Percentiles rank a stretch among this genome's conserved stretches.
Evolutionary conservation across 2,888 invertebrate genomes (phyloP).

Genomic region (Carabus problematicus): DNA sequence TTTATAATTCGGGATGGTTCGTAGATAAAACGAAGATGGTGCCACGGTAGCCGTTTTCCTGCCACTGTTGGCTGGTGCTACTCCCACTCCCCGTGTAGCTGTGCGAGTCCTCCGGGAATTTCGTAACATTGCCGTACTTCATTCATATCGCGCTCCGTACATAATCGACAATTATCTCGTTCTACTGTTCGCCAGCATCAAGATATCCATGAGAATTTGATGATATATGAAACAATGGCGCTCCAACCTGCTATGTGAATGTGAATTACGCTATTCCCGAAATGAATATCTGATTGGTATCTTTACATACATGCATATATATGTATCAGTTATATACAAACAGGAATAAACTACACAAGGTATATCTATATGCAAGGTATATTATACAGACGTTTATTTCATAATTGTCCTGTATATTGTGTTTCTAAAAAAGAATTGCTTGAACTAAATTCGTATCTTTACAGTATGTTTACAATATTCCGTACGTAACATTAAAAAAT

Average conservation of each 20-base stretch:
- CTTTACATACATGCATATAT: conserved; percentile 7
- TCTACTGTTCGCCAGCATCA: conserved; percentile 23
- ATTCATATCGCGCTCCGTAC: conserved; percentile 39
- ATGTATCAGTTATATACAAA: background rate
- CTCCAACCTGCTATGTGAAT: conserved; percentile 25
- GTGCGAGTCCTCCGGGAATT: background rate
- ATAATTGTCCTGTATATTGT: too few species aligned
- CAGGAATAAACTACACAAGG: too few species aligned
- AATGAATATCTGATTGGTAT: conserved; percentile 27
- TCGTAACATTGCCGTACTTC: conserved; percentile 11
- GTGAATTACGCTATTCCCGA: conserved; percentile 29
- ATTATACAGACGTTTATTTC: too few species aligned
- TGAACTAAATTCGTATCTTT: too few species aligned
- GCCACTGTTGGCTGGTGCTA: background rate
- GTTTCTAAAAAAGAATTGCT: too few species aligned
- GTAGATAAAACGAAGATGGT: conserved; percentile 40
- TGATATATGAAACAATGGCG: conserved; percentile 36
- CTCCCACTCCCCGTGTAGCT: background rate
- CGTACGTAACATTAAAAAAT: too few species aligned
- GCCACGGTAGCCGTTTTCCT: conserved; percentile 26
- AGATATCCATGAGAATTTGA: conserved; percentile 33
- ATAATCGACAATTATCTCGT: conserved; percentile 40
- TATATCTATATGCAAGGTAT: too few species aligned
- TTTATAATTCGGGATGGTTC: conserved; percentile 39
- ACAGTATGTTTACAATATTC: too few species aligned